Base-by-base conservation (phyloP, 2,113 vertebrate genomes). In the Eleginops maclovinus region DNA sequence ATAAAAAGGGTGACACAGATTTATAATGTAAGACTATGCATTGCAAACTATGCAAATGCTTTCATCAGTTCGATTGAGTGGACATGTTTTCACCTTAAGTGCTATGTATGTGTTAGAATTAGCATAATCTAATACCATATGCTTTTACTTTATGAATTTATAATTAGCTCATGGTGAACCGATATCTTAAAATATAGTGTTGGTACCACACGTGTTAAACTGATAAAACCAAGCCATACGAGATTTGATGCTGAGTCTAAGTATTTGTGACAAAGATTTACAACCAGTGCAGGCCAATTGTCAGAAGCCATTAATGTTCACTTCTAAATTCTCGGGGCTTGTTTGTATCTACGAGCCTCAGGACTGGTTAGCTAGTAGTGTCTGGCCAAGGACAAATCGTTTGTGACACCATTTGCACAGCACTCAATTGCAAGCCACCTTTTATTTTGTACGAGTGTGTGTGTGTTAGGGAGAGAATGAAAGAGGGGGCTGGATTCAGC, bases 351-450 rank as follows among this genome's bases (percentile, higher is more conserved):
- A 78, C 0, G 63, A 0, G 89, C 92, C 90, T 93, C 16, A 14
- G 86, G 81, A 91, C 93, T 71, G 90, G 94, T 96, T 95, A 93
- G 95, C 94, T 94, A 95, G 95, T 79, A 89, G 93, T 93, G 93
- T 72, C 77, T 80, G 85, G 87, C 87, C 89, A 91, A 91, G 53
- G 85, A 90, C 93, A 93, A 95, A 96, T 95, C 87, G 91, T 72
- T 87, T 95, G 94, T 95, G 95, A 96, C 92, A 75, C 71, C 74
- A 91, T 93, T 94, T 95, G 95, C 94, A 94, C 95, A 95, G 93
- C 91, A 26, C 5, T 88, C 80, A 77, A 92, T 95, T 96, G 94
- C 91, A 94, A 94, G 91, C 87, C 94, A 88, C 90, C 91, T 90
- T 92, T 94, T 84, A 87, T 92, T 93, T 93, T 80, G 77, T 72